These are phyloP conservation scores for Phylloscopus trochiloides DNA, from an alignment of 2,113 vertebrate genomes.

Conservation along the genomic window DNA sequence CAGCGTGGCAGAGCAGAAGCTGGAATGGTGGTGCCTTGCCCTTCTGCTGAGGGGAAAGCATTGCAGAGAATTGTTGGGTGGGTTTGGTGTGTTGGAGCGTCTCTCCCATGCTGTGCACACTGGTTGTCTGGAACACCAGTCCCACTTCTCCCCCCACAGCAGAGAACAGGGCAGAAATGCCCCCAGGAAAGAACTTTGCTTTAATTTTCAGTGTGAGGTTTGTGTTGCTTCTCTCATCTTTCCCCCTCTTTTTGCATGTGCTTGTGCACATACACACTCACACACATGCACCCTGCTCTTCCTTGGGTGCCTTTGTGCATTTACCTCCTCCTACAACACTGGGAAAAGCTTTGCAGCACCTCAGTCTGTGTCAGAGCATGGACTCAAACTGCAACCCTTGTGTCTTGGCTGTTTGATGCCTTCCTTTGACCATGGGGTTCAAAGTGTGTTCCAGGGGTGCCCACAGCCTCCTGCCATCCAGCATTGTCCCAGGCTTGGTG, in stretches of 20 bases:
- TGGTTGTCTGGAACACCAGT: neutral
- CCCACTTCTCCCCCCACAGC: neutral
- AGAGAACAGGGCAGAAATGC: neutral
- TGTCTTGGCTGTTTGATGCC: neutral
- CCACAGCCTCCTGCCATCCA: neutral
- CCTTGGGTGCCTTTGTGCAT: neutral
- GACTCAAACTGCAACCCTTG: rapidly evolving
- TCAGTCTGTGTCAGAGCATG: neutral
- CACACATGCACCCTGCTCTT: rapidly evolving
- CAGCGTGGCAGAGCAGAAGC: neutral
- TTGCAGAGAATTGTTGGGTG: rapidly evolving
- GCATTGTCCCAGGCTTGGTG: neutral
- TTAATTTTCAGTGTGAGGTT: neutral
- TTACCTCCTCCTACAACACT: neutral
- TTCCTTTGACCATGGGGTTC: neutral
- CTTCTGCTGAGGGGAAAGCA: rapidly evolving
- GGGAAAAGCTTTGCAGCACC: neutral
- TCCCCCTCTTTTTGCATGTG: neutral
- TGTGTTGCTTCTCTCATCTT: neutral
- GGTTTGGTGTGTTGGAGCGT: neutral
- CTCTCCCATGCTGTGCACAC: neutral
- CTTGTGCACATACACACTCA: rapidly evolving
- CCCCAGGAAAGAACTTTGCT: neutral
- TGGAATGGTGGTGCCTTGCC: neutral
- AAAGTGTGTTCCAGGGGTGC: rapidly evolving